These are phyloP conservation scores for Amiota mariae DNA, from an alignment of 2,888 invertebrate genomes.

Conservation along the genomic window DNA sequence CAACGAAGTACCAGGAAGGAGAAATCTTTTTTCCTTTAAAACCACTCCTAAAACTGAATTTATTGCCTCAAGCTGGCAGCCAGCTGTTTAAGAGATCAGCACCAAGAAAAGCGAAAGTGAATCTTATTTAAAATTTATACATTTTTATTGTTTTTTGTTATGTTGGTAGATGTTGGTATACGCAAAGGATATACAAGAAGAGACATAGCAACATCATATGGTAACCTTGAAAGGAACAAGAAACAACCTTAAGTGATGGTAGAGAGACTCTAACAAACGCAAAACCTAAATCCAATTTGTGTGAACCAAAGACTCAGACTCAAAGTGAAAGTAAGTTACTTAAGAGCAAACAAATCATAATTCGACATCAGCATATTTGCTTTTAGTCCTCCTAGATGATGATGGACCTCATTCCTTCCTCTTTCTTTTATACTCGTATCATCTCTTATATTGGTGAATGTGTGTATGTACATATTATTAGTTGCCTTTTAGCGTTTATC, in stretches of 20 bases:
- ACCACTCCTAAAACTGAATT: no score
- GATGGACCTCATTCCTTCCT: not conserved
- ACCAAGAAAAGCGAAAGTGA: slow-evolving; percentile 7
- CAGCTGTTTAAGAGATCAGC: not conserved
- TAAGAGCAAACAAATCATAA: slow-evolving; percentile 60
- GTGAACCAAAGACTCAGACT: slow-evolving; percentile 8
- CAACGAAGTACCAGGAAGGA: no score
- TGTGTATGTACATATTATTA: not conserved
- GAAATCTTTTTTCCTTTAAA: no score
- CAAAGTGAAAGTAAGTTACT: slow-evolving; percentile 16
- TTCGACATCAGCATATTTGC: slow-evolving; percentile 66
- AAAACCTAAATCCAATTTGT: slow-evolving; percentile 54
- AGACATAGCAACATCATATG: not conserved
- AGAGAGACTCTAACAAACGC: slow-evolving; percentile 7
- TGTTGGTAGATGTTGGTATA: not conserved
- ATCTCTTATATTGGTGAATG: not conserved
- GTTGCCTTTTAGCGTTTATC: slow-evolving; percentile 18
- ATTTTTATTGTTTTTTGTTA: not conserved
- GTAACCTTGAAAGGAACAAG: no score
- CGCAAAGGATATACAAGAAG: not conserved
- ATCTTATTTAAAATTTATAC: slow-evolving; percentile 16
- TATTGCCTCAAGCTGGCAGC: not conserved
- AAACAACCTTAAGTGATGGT: slow-evolving; percentile 41
- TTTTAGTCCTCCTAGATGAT: slow-evolving; percentile 38
- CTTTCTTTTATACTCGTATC: not conserved